Base-by-base conservation (phyloP, 2,888 invertebrate species). In the Agrochola circellaris region DNA sequence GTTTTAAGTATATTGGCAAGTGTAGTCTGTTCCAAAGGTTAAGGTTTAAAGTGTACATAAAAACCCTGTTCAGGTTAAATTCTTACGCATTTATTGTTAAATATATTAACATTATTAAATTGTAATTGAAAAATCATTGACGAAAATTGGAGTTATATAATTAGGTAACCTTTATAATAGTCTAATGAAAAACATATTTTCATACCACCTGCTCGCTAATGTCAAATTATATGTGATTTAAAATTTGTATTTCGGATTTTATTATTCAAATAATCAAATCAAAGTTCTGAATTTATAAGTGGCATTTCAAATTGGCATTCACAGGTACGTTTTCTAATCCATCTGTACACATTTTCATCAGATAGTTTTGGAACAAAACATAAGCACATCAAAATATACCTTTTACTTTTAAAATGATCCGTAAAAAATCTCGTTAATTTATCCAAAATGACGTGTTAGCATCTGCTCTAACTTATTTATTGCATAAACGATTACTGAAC, bases 401-500 rank as follows among this genome's bases (percentile, higher is more conserved):
- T 9, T 26, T 67, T 30, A n/a, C 9, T 48, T 51, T 23, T 23
- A 30, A 15, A 73, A 45, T 34, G 2, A 17, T 17, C 17, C 17
- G 0, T 26, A 61, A 51, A 51, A 4, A 64, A 54, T n/a, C 11
- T 9, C 11, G 38, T 30, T 65, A 30, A 61, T 48, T n/a, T 26
- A 20, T 6, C 62, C 13, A 34, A 20, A 56, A 67, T 58, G 58
- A 30, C 56, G 34, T 34, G 62, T 60, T 7, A 77, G 51, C 58
- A 69, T 68, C 64, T 45, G 56, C 45, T 64, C 30, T n/a, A 64
- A 64, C 45, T 45, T 70, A 84, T 84, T 34, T 70, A 83, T 81
- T 79, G 61, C 79, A 84, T 81, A 84, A 79, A 51, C 79, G 66
- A 71, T 83, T 61, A 79, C 69, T 67, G 65, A 79, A n/a, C 66